These are phyloP conservation scores for Furcifer pardalis DNA, from an alignment of 2,797 vertebrate genomes.

Conservation along the genomic window DNA sequence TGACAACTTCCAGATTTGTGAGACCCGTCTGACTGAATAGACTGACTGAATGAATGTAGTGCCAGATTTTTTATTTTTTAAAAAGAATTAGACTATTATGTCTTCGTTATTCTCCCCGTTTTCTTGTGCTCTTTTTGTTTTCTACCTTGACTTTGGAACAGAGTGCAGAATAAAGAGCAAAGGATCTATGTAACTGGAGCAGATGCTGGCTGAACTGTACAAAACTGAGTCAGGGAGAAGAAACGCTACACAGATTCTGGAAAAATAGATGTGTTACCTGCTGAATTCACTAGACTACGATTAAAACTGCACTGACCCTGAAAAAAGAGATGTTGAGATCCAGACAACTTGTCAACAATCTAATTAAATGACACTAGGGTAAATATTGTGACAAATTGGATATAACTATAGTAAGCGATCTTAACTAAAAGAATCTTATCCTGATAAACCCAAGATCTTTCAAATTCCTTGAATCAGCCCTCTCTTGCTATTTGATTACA, in stretches of 20 bases:
- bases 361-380: slow-evolving; percentile 23
- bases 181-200: slow-evolving; percentile 2
- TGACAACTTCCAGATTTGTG: slow-evolving; percentile 81
- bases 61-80: slow-evolving; percentile 45
- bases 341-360: slow-evolving; percentile 21
- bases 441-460: slow-evolving; percentile 12
- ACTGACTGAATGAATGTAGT: slow-evolving; percentile 45
- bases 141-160: slow-evolving; percentile 49
- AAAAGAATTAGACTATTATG: slow-evolving; percentile 61
- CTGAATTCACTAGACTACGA: slow-evolving; percentile 54
- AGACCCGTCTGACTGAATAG: slow-evolving; percentile 77
- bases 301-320: slow-evolving; percentile 28
- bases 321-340: slow-evolving; percentile 38
- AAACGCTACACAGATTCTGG: slow-evolving; percentile 30
- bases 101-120: slow-evolving; percentile 53
- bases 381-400: slow-evolving; percentile 32
- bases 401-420: slow-evolving; percentile 10
- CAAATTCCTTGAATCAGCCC: slow-evolving; percentile 18
- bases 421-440: slow-evolving; percentile 10
- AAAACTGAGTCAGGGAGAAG: slow-evolving; percentile 45
- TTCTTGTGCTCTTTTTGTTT: slow-evolving; percentile 54
- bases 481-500: slow-evolving; percentile 47
- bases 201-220: slow-evolving; percentile 48
- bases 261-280: slow-evolving; percentile 47
- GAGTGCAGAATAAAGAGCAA: slow-evolving; percentile 45